Base-by-base conservation (phyloP, 2,888 invertebrate genomes). In the Carabus problematicus region DNA sequence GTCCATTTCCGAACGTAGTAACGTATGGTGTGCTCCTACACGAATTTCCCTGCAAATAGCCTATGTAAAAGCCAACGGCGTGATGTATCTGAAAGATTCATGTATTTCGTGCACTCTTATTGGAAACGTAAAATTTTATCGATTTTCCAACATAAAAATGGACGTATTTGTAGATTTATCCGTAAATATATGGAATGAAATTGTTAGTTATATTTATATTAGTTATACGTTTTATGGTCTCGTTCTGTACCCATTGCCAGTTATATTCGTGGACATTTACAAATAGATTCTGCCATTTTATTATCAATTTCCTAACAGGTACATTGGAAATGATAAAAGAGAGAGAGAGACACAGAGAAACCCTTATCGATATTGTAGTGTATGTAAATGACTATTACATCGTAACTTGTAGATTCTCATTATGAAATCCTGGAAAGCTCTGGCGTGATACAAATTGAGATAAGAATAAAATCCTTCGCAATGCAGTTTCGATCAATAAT, bases 51-150 rank as follows among this genome's bases (percentile, higher is more conserved):
- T 59, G 66, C 66, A 49, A 40, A 66, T 66, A 52, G 47, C 19
- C n/a, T 62, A 54, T 62, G 69, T 56, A 69, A 68, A 68, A 60
- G 61, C 67, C 45, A 68, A 42, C 41, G 9, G 42, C 14, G 12
- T 64, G 58, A 47, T 42, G 64, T 29, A 56, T 60, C 54, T 60
- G 54, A 67, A 62, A 69, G 69, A 69, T 69, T 69, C 69, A 69
- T 69, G 69, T 69, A 62, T 69, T 54, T 59, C 42, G 49, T 19
- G 29, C 45, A 62, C 61, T 69, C 62, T 55, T 62, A 69, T 69
- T 69, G 55, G 45, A 52, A 54, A 61, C 56, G 69, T 69, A 69
- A 69, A 62, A 69, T 69, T 69, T 69, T 69, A 69, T 69, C 61
- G 67, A 67, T 67, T 67, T n/a, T 60, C 41, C 67, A 67, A 54